phyloP scores from a whole-genome alignment of 2,797 vertebrate species.

The Lacerta agilis region DNA sequence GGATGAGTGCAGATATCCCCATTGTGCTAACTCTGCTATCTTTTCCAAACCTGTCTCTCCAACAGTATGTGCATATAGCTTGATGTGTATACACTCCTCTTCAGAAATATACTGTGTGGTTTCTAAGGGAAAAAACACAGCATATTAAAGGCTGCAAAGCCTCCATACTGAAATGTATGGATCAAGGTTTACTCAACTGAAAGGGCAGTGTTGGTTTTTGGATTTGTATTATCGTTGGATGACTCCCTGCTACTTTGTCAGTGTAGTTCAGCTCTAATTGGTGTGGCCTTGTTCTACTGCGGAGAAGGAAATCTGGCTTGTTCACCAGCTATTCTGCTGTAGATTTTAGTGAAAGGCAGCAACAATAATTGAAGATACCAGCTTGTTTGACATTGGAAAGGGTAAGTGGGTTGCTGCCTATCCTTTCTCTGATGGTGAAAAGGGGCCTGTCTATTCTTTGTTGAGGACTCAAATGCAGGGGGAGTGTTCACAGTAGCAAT shows the following conservation, averaged over 20 bases:
- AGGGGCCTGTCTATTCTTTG: not conserved
- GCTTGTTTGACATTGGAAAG: too few relatives aligned
- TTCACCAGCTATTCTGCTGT: not conserved
- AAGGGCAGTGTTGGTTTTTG: not conserved
- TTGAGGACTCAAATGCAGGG: not conserved
- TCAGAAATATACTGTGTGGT: not conserved
- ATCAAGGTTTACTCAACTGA: not conserved
- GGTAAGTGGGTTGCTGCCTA: not conserved
- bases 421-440: not conserved
- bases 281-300: not conserved
- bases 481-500: not conserved
- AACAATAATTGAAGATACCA: too few relatives aligned
- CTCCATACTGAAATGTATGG: conserved; percentile 5
- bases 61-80: too few relatives aligned
- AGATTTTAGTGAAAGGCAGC: not conserved
- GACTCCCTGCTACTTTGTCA: not conserved
- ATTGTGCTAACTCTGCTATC: too few relatives aligned
- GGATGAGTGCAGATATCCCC: too few relatives aligned
- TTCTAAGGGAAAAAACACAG: not conserved
- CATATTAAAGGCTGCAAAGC: conserved; percentile 7
- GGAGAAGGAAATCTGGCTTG: not conserved
- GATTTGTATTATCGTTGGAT: too few relatives aligned
- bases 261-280: not conserved
- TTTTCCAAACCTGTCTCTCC: too few relatives aligned
- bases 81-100: too few relatives aligned